phyloP scores from a whole-genome alignment of 1,140 invertebrate genomes.

The Habropoda laboriosa region DNA sequence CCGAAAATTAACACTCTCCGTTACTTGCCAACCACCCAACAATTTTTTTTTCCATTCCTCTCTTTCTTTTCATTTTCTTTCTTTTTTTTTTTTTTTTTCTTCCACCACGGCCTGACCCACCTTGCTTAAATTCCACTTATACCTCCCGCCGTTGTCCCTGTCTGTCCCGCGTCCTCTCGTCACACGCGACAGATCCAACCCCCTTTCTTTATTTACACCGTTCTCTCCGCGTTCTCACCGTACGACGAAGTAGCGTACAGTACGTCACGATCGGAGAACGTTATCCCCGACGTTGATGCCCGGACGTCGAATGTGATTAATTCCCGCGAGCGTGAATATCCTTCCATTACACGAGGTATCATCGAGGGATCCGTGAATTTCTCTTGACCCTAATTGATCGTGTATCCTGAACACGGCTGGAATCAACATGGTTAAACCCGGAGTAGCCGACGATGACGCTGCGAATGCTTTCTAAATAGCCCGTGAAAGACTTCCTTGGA shows the following conservation, averaged over 20 bases:
- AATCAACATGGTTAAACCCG: background rate
- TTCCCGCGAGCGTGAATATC: background rate
- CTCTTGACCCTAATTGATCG: background rate
- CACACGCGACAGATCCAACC: constrained; percentile 5
- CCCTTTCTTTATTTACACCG: constrained; percentile 37
- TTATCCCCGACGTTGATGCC: background rate
- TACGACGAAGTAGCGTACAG: background rate
- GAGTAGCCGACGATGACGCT: background rate
- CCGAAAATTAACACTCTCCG: constrained; percentile 81
- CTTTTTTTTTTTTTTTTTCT: too few species aligned
- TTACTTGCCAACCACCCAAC: constrained; percentile 62
- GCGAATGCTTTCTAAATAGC: background rate
- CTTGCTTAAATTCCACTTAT: constrained; percentile 38
- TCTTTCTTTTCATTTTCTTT: too few species aligned
- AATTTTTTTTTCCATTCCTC: too few species aligned
- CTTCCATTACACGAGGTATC: background rate
- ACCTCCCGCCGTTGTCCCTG: background rate
- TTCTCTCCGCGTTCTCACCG: constrained; percentile 20
- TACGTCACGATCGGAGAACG: background rate
- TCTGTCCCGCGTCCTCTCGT: constrained; percentile 24
- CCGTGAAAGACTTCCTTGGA: background rate
- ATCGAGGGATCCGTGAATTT: background rate
- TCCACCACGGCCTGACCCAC: background rate
- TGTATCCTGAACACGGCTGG: background rate
- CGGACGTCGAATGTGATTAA: background rate